Evolutionary conservation across 2,797 vertebrate species (phyloP), one percentile per base, ranked within the genome.

Genomic region (Coranthus polyacanthus): DNA sequence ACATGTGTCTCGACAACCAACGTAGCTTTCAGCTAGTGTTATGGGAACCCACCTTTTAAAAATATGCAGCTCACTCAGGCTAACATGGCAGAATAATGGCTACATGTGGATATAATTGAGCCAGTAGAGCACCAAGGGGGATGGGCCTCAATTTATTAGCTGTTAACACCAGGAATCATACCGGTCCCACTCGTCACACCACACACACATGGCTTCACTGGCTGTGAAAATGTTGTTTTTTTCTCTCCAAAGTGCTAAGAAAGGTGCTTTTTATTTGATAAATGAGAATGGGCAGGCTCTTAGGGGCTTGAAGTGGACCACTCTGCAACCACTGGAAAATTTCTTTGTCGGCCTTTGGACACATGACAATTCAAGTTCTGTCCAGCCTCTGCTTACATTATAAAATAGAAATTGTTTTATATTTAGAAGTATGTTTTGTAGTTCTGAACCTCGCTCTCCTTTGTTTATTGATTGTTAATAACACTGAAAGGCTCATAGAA

Each of bases 31-130:
- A 90, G 81, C 78, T 73, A 80, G 75, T 91, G 88, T 88, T 88
- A 81, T 86, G 88, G 86, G 90, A 90, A 90, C 86, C 83, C 62
- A 89, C 81, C 89, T 89, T 89, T 82, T 72, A 68, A 86, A 92
- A 92, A 90, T 88, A 90, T 86, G 88, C 90, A 87, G 83, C 81
- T 42, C 76, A 50, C 75, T 78, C 70, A 1, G 53, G 75, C 77
- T 80, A 89, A 87, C 88, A 88, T 89, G 83, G 85, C 77, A 81
- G 79, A 82, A 81, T 87, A 88, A 87, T 64, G 74, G 81, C 81
- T 85, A 86, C 92, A 92, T 92, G 87, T 90, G 90, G 92, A 91
- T 89, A 89, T 89, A 87, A 91, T 91, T 90, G 90, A 91, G 89
- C 83, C 75, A 69, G 85, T 67, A 67, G 77, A 83, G 85, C 73